phyloP scores from a whole-genome alignment of 2,113 vertebrate species.

The Larimichthys crocea region DNA sequence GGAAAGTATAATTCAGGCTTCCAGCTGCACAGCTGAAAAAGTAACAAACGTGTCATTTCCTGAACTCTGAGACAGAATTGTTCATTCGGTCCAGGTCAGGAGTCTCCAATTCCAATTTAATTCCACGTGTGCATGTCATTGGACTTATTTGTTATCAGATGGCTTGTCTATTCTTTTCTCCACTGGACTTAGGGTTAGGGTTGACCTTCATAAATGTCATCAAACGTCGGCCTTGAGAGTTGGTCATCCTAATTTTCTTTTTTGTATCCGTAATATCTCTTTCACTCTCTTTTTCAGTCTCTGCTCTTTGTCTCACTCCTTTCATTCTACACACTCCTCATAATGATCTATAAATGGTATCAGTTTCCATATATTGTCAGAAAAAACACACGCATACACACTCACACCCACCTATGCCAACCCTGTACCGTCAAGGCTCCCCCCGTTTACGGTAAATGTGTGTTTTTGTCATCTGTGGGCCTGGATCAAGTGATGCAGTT shows the following conservation, averaged over 20 bases:
- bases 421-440: slow-evolving; percentile 45
- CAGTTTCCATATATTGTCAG: slow-evolving; percentile 41
- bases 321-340: slow-evolving; percentile 9
- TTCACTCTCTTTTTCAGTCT: slow-evolving; percentile 14
- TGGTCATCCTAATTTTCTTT: background rate
- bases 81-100: background rate
- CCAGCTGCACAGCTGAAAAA: background rate
- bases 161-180: background rate
- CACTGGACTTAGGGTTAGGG: too few species aligned
- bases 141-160: background rate
- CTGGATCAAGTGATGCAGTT: slow-evolving; percentile 73
- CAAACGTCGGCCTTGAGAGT: background rate
- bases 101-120: background rate
- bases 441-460: slow-evolving; percentile 74
- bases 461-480: slow-evolving; percentile 68
- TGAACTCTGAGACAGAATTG: background rate
- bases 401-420: slow-evolving; percentile 53
- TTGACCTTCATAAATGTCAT: slow-evolving; percentile 6
- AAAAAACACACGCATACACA: slow-evolving; percentile 28
- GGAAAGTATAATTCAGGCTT: slow-evolving; percentile 21
- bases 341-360: slow-evolving; percentile 26
- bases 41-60: background rate
- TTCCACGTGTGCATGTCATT: background rate
- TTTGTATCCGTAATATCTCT: background rate
- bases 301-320: background rate